Evolutionary conservation across 2,888 invertebrate genomes (phyloP).

Genomic region (Augochlorella aurata): DNA sequence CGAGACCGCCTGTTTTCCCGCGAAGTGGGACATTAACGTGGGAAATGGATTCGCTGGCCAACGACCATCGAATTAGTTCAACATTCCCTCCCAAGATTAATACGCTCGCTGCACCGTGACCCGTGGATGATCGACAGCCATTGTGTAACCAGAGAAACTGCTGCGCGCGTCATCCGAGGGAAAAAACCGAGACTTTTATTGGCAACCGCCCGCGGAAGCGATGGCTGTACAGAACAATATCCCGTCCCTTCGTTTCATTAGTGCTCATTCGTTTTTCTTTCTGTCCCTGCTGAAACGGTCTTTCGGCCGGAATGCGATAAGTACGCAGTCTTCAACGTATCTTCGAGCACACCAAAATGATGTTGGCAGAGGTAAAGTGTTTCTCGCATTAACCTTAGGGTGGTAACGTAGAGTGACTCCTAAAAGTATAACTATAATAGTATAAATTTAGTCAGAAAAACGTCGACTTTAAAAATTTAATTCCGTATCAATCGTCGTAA

Average conservation of each 20-base stretch:
- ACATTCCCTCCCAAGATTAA: not conserved
- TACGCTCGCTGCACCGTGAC: conserved; percentile 9
- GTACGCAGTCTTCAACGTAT: not conserved
- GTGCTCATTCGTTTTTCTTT: not conserved
- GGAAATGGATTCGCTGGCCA: conserved; percentile 6
- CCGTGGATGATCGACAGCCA: not conserved
- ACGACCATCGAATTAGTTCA: conserved; percentile 1
- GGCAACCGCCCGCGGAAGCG: not conserved
- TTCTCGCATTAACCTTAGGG: too few relatives aligned
- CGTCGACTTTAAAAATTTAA: too few relatives aligned
- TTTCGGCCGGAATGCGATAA: not conserved
- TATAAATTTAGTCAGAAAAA: too few relatives aligned
- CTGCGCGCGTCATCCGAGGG: not conserved
- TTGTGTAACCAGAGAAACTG: not conserved
- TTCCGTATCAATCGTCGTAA: too few relatives aligned
- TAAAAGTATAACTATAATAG: too few relatives aligned
- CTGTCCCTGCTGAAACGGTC: too few relatives aligned
- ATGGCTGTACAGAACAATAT: not conserved
- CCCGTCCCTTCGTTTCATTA: not conserved
- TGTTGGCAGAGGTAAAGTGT: too few relatives aligned
- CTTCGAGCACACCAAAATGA: too few relatives aligned
- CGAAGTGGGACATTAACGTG: conserved; percentile 15
- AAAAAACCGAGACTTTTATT: not conserved
- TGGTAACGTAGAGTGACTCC: too few relatives aligned
- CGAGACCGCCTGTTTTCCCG: conserved; percentile 11